Evolutionary conservation across 2,888 invertebrate genomes (phyloP), one percentile per base, ranked within the genome.

Genomic region (Drosophila meridionalis): DNA sequence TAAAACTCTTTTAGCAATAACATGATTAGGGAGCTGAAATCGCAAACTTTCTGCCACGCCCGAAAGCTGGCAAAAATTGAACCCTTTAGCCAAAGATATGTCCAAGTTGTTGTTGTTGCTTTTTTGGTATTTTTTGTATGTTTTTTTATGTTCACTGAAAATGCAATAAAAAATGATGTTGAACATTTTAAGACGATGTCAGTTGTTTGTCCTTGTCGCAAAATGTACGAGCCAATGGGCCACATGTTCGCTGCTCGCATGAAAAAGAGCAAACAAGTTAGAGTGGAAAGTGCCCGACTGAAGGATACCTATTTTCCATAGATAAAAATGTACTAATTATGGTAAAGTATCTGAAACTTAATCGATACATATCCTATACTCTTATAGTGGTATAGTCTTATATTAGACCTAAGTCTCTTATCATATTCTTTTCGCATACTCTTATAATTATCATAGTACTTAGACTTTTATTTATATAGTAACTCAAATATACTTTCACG

Each of bases 131-230:
- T 36, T 14, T 38, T 56, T n/a, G 0, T 14, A 0, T 20, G 6
- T 56, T 28, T 42, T 38, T 74, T 57, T 62, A 47, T 52, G 45
- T 57, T 36, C 40, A 68, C 76, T 65, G 70, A 80, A 78, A 82
- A 78, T 78, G 82, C 80, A 81, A 81, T 81, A 81, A 81, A 81
- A 81, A 81, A 81, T 81, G 71, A 82, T 81, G 81, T 81, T 81
- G 48, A 79, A 82, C 82, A 81, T 81, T 82, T 82, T 76, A 81
- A 81, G 82, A 79, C 76, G 69, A 71, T 79, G 81, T 81, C 82
- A 81, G 73, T 76, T 82, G 79, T 70, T 79, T 79, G 79, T 79
- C 79, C 81, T 79, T 79, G 81, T 78, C 81, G 78, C 55, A 52
- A 52, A 64, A 69, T 73, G 73, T 81, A 40, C 55, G 47, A 73